Evolutionary conservation across 2,888 invertebrate species (phyloP).

Genomic region (Philhelius pedissequus): DNA sequence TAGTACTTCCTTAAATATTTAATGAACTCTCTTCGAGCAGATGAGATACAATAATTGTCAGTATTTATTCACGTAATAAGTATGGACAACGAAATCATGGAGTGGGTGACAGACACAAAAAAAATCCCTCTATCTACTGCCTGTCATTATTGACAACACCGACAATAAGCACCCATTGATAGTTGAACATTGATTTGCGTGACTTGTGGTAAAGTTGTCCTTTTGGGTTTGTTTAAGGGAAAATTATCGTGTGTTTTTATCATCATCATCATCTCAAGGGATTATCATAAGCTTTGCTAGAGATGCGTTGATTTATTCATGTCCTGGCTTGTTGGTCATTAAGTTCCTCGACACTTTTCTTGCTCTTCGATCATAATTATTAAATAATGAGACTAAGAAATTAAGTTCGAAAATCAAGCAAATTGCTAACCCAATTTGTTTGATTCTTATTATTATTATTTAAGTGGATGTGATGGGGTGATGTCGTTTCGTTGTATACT

Average conservation of each 20-base stretch:
- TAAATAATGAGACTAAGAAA: slow-evolving; percentile 61
- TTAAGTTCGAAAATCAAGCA: slow-evolving; percentile 54
- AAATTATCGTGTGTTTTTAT: neutral
- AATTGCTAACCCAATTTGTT: slow-evolving; percentile 49
- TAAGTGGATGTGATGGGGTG: neutral
- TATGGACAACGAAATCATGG: neutral
- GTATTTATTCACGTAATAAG: slow-evolving; percentile 47
- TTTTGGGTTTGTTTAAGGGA: neutral
- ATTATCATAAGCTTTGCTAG: neutral
- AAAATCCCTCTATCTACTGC: neutral
- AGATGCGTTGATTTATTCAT: neutral
- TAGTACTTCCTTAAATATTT: slow-evolving; percentile 52
- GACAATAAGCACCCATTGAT: slow-evolving; percentile 31
- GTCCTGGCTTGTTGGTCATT: neutral
- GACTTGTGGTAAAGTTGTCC: slow-evolving; percentile 46
- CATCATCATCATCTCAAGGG: slow-evolving; percentile 11
- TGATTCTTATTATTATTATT: slow-evolving; percentile 30
- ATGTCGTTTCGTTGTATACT: neutral
- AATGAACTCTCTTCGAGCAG: slow-evolving; percentile 44
- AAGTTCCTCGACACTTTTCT: neutral
- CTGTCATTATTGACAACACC: slow-evolving; percentile 24
- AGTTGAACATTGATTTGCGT: slow-evolving; percentile 59
- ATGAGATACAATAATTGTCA: slow-evolving; percentile 60
- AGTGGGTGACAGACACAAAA: neutral
- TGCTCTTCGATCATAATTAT: slow-evolving; percentile 44